Evolutionary conservation across 23 tunicate genomes (phyloP).

Genomic region (Halocynthia roretzi): DNA sequence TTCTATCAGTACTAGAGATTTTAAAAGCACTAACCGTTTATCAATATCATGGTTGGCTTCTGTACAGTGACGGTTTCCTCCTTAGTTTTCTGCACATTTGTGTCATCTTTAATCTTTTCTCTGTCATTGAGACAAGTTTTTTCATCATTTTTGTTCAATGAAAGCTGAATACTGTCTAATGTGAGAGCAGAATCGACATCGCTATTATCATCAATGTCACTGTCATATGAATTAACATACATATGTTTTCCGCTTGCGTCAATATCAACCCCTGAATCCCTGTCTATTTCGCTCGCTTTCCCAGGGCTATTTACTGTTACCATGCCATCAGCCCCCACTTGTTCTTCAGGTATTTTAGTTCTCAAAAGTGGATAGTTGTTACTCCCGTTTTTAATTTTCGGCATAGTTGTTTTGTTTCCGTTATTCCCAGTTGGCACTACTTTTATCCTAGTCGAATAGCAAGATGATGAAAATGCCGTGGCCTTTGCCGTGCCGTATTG

Average conservation of each 20-base stretch:
- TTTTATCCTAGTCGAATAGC: too few relatives aligned
- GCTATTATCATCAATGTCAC: background rate
- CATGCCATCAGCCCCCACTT: conserved; percentile 9
- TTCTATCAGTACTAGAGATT: too few relatives aligned
- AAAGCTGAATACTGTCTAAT: conserved; percentile 8
- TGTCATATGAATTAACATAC: background rate
- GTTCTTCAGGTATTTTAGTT: conserved; percentile 25
- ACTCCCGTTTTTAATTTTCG: conserved; percentile 11
- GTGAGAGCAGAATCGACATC: background rate
- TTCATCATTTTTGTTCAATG: too few relatives aligned
- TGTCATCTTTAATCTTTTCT: too few relatives aligned
- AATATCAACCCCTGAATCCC: conserved; percentile 24
- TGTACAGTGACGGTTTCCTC: too few relatives aligned
- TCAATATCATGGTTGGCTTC: too few relatives aligned
- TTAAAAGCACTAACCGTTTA: too few relatives aligned
- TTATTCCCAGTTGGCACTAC: too few relatives aligned
- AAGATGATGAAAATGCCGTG: too few relatives aligned
- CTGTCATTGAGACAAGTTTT: too few relatives aligned
- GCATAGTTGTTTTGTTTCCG: background rate
- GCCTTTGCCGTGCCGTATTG: too few relatives aligned
- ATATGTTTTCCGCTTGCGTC: background rate
- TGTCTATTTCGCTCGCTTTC: conserved; percentile 1
- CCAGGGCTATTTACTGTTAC: background rate
- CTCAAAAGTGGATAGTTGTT: conserved; percentile 11
- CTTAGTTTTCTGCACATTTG: too few relatives aligned